Evolutionary conservation across 2,888 invertebrate species (phyloP).

Genomic region (Acronicta psi): DNA sequence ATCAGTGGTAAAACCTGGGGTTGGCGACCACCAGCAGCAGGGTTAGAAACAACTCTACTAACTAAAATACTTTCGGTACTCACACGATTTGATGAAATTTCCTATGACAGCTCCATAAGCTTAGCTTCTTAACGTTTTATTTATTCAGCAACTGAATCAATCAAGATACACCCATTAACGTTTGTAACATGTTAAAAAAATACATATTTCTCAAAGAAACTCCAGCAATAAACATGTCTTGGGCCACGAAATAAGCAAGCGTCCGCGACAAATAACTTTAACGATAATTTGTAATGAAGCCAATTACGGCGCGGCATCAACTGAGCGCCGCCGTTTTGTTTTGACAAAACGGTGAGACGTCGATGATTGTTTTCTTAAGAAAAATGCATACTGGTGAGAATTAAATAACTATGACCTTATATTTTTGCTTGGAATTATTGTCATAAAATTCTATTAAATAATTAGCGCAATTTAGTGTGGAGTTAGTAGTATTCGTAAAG

Average conservation of each 20-base stretch:
- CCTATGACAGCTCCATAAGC: no score
- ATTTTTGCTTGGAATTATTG: no score
- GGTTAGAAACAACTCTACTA: no score
- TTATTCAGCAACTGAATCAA: not conserved
- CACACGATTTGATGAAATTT: no score
- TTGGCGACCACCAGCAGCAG: no score
- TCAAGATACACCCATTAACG: conserved; percentile 5
- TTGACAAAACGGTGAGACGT: conserved; percentile 49
- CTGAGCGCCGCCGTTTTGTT: conserved; percentile 44
- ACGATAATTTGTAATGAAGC: conserved; percentile 50
- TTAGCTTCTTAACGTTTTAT: no score
- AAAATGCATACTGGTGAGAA: conserved; percentile 19
- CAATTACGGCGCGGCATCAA: conserved; percentile 55
- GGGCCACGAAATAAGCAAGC: conserved; percentile 41
- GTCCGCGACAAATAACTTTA: conserved; percentile 47
- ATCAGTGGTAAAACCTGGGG: no score
- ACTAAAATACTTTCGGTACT: no score
- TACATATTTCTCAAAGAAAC: conserved; percentile 18
- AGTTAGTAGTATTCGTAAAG: no score
- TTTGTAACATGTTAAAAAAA: conserved; percentile 11
- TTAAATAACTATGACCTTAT: not conserved
- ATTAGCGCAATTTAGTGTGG: no score
- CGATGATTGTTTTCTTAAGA: conserved; percentile 34
- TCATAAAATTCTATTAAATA: no score
- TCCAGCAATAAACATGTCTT: conserved; percentile 48